phyloP scores from a whole-genome alignment of 2,113 vertebrate species.

The Caranx melampygus region DNA sequence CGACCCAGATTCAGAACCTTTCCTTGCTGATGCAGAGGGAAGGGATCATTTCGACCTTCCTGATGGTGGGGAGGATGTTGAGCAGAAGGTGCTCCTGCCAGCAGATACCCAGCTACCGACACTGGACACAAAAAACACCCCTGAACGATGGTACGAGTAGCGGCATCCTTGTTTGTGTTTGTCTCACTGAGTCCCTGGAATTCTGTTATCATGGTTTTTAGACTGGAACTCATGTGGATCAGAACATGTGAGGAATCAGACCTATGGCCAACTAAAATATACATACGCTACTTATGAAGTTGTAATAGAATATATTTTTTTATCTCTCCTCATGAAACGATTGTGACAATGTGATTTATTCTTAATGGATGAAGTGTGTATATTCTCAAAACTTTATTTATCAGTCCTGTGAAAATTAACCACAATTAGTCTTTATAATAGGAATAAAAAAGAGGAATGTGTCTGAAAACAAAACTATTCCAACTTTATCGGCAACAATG shows the following conservation, averaged over 20 bases:
- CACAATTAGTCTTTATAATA: no score
- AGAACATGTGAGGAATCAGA: neutral
- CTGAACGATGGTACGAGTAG: conserved; percentile 81
- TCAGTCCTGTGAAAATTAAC: no score
- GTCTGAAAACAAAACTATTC: no score
- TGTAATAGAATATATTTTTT: no score
- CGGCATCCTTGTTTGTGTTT: neutral
- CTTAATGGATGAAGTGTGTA: no score
- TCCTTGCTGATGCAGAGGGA: conserved; percentile 77
- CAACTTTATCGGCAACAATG: no score
- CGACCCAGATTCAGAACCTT: conserved; percentile 84
- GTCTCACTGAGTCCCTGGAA: neutral
- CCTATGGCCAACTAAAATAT: neutral
- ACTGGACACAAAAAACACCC: conserved; percentile 78
- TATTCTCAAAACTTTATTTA: no score
- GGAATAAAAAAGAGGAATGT: no score
- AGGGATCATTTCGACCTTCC: conserved; percentile 77
- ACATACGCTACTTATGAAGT: no score
- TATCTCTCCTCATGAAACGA: no score
- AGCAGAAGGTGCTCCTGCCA: conserved; percentile 52
- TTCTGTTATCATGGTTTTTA: neutral
- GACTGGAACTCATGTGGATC: neutral
- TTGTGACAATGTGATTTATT: no score
- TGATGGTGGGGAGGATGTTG: conserved; percentile 50
- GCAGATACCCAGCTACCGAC: conserved; percentile 66